Conservation (phyloP, 2,888 invertebrate genomes). For the Xestia rhomboidea region DNA sequence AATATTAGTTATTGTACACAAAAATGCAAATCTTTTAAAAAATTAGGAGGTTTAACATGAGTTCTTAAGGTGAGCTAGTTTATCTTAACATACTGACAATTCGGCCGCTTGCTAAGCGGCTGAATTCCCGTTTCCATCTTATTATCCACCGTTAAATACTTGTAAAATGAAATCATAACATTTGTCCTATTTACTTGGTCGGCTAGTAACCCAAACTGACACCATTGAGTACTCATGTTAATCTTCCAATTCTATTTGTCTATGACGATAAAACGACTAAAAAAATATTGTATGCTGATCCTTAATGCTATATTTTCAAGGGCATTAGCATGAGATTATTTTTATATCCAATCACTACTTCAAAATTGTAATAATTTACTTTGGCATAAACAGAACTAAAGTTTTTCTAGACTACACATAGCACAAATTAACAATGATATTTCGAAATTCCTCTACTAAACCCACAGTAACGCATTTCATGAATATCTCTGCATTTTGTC, state of each 20-base stretch:
- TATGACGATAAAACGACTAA: slow-evolving; percentile 26
- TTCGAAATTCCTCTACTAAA: neutral
- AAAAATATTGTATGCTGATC: slow-evolving; percentile 16
- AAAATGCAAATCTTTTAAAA: slow-evolving; percentile 44
- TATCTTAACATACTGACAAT: neutral
- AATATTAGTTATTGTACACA: slow-evolving; percentile 48
- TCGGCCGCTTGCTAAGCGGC: neutral
- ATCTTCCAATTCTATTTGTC: slow-evolving; percentile 38
- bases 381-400: slow-evolving; percentile 30
- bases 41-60: slow-evolving; percentile 25
- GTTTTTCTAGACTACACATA: slow-evolving; percentile 37
- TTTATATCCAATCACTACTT: slow-evolving; percentile 9
- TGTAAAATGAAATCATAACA: neutral
- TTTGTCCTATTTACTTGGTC: neutral
- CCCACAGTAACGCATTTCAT: slow-evolving; percentile 36
- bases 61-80: neutral
- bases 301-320: slow-evolving; percentile 5
- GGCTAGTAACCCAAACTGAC: neutral
- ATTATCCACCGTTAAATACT: neutral
- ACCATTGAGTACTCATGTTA: slow-evolving; percentile 24
- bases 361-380: slow-evolving; percentile 32
- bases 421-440: slow-evolving; percentile 28
- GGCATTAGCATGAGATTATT: slow-evolving; percentile 23
- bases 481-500: slow-evolving; percentile 40
- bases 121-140: neutral